Percentiles rank a stretch among this genome's conserved stretches.
Evolutionary conservation across 2,113 vertebrate species (phyloP).

Genomic region (Actinemys pallida): DNA sequence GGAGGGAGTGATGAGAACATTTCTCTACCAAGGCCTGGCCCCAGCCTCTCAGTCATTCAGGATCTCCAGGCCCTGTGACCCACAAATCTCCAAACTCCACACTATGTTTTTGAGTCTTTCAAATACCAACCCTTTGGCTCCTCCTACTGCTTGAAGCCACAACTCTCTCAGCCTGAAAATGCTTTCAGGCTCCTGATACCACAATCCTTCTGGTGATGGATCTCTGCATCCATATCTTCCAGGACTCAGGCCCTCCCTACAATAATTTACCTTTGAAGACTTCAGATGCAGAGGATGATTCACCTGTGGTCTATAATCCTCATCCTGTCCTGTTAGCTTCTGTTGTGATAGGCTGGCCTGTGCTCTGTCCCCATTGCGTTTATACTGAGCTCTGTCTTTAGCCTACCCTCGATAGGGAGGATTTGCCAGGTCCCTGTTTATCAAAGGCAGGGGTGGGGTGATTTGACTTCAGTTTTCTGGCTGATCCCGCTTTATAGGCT

Average conservation of each 20-base stretch:
- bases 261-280: neutral
- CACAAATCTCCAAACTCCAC: neutral
- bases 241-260: neutral
- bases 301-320: neutral
- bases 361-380: neutral
- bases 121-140: neutral
- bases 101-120: neutral
- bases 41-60: neutral
- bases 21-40: neutral
- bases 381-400: neutral
- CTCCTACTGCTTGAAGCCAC: neutral
- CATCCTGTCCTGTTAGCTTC: neutral
- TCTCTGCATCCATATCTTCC: neutral
- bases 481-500: fast-evolving
- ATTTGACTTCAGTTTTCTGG: neutral
- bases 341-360: too few relatives aligned
- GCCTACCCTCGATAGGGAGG: neutral
- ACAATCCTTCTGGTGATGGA: neutral
- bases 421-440: neutral
- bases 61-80: neutral
- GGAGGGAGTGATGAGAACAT: neutral
- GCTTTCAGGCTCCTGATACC: neutral
- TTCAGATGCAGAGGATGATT: neutral
- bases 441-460: neutral
- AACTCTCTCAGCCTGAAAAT: neutral